phyloP scores from a whole-genome alignment of 2,113 vertebrate species.

The Sorex araneus region DNA sequence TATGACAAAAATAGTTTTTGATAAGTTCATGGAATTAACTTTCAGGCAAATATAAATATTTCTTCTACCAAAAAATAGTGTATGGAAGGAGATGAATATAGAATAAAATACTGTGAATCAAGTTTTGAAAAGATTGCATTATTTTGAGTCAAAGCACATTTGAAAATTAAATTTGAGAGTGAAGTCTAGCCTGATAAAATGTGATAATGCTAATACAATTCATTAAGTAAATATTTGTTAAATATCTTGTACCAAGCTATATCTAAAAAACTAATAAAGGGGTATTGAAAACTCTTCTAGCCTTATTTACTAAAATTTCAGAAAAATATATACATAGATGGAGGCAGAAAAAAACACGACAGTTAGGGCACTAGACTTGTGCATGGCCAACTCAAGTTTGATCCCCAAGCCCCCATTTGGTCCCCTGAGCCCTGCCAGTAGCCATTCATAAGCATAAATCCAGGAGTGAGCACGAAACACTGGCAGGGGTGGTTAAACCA shows the following conservation, averaged over 20 bases:
- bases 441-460: too few relatives aligned
- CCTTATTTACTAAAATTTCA: slow-evolving; percentile 16
- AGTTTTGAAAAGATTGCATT: background rate
- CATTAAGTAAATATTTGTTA: background rate
- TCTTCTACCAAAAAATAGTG: background rate
- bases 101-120: background rate
- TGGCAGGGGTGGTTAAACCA: too few relatives aligned
- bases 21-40: background rate
- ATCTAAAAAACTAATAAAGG: background rate
- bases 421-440: too few relatives aligned
- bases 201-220: background rate
- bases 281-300: background rate
- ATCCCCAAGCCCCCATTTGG: too few relatives aligned
- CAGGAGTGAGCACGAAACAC: too few relatives aligned
- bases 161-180: background rate
- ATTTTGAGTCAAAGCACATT: slow-evolving; percentile 1
- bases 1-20: background rate
- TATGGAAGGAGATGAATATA: background rate
- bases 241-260: background rate
- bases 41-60: background rate
- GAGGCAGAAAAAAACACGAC: too few relatives aligned
- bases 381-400: too few relatives aligned
- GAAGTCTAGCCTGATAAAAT: background rate
- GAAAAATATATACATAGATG: background rate
- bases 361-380: too few relatives aligned